Base-by-base conservation (phyloP, 2,113 vertebrate genomes). In the Otus sunia region DNA sequence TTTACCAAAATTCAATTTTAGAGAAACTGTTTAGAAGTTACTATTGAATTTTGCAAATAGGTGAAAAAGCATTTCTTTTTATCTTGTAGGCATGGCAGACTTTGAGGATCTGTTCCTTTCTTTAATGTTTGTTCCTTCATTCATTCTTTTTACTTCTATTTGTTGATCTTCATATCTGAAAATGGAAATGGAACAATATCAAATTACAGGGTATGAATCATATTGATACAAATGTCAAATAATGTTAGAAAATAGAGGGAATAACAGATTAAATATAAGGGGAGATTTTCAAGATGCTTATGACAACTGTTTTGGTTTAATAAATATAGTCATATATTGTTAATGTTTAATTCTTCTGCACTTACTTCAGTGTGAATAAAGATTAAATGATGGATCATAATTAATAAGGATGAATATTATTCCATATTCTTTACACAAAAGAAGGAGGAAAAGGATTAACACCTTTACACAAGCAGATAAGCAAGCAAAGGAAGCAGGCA, bases 361-460 rank as follows among this genome's bases (percentile, higher is more conserved):
- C 25, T 80, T 93, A 50, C 72, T 59, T 93, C 63, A 23, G 9
- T 89, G 56, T 92, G 84, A 97, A 50, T 85, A 93, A 96, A 96
- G 69, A 97, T 92, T 95, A 96, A 96, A 90, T 86, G 36, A 75
- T 89, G 64, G 34, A 87, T 78, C 81, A 95, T 94, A 95, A 95
- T 95, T 97, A 97, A 97, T 93, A 95, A 90, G 37, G 89, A 92
- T 88, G 62, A 94, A 43, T 82, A 96, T 95, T 96, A 95, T 88
- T 96, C 81, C 78, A 89, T 92, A 96, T 95, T 96, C 64, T 85
- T 89, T 88, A 89, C 76, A 94, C 50, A 88, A 94, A 67, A 96
- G 89, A 93, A 97, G 89, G 78, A 92, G 72, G 59, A 90, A 96
- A 97, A 90, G 84, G 80, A 94, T 96, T 74, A 97, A 88, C 94